Evolutionary conservation across 2,797 vertebrate genomes (phyloP).

Genomic region (Serranus cabrilla): DNA sequence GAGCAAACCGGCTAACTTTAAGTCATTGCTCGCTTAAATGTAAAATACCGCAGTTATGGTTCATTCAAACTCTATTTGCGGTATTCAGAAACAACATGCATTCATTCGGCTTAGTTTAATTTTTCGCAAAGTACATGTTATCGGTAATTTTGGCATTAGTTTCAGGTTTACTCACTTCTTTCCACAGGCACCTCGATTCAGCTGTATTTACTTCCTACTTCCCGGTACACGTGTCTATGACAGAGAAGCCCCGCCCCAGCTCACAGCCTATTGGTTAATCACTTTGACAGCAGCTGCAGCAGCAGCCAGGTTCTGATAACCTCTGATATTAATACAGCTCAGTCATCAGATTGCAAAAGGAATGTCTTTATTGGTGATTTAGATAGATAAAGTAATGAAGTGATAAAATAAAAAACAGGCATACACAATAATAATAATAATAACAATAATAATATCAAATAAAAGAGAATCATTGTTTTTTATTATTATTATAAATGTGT

Average conservation of each 20-base stretch:
- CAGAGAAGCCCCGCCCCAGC: constrained; percentile 54
- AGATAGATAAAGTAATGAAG: too few relatives aligned
- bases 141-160: background rate
- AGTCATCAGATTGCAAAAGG: too few relatives aligned
- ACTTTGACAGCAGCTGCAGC: background rate
- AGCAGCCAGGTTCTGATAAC: too few relatives aligned
- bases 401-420: too few relatives aligned
- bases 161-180: constrained; percentile 69
- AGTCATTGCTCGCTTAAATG: background rate
- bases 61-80: background rate
- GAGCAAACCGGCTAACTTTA: background rate
- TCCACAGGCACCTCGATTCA: constrained; percentile 48
- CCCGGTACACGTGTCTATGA: constrained; percentile 82
- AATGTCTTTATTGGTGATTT: too few relatives aligned
- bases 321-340: too few relatives aligned
- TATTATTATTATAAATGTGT: too few relatives aligned
- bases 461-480: too few relatives aligned
- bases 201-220: constrained; percentile 86
- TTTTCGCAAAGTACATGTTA: rapidly evolving
- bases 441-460: too few relatives aligned
- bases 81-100: background rate
- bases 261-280: constrained; percentile 63
- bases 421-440: too few relatives aligned
- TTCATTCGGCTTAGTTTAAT: constrained; percentile 1
- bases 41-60: background rate